Evolutionary conservation across 2,888 invertebrate species (phyloP).

Genomic region (Bombyx huttoni): DNA sequence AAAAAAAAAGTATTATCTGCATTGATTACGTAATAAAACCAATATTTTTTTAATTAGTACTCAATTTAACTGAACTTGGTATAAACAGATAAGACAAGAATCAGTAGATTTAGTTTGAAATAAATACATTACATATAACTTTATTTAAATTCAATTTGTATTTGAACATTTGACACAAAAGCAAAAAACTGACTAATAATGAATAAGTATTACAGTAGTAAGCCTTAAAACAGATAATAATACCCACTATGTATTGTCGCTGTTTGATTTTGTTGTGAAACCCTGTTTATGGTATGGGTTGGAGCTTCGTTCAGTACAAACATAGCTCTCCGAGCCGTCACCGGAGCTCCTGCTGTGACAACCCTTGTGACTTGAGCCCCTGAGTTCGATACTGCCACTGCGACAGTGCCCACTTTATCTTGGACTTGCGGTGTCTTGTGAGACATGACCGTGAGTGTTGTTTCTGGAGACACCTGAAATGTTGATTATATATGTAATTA

Average conservation of each 20-base stretch:
- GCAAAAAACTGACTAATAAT: too few relatives aligned
- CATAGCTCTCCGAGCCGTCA: slow-evolving; percentile 51
- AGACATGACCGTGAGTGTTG: slow-evolving; percentile 65
- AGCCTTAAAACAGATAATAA: neutral
- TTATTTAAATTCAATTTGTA: too few relatives aligned
- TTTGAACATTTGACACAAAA: too few relatives aligned
- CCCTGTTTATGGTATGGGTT: slow-evolving; percentile 51
- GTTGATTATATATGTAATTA: neutral
- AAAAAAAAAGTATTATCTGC: too few relatives aligned
- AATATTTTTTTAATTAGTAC: too few relatives aligned
- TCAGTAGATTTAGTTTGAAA: too few relatives aligned
- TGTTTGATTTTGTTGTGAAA: slow-evolving; percentile 62
- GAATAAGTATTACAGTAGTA: neutral
- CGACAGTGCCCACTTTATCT: slow-evolving; percentile 59
- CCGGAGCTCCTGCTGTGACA: slow-evolving; percentile 48
- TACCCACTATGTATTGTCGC: slow-evolving; percentile 63
- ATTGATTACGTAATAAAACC: too few relatives aligned
- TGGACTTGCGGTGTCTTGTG: slow-evolving; percentile 66
- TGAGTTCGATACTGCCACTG: slow-evolving; percentile 54
- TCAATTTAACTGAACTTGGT: too few relatives aligned
- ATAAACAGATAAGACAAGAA: too few relatives aligned
- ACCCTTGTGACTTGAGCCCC: slow-evolving; percentile 59
- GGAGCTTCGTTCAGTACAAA: slow-evolving; percentile 63
- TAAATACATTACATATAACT: too few relatives aligned
- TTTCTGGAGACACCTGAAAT: slow-evolving; percentile 63